phyloP scores from a whole-genome alignment of 2,888 invertebrate genomes.

The Salpingus planirostris region DNA sequence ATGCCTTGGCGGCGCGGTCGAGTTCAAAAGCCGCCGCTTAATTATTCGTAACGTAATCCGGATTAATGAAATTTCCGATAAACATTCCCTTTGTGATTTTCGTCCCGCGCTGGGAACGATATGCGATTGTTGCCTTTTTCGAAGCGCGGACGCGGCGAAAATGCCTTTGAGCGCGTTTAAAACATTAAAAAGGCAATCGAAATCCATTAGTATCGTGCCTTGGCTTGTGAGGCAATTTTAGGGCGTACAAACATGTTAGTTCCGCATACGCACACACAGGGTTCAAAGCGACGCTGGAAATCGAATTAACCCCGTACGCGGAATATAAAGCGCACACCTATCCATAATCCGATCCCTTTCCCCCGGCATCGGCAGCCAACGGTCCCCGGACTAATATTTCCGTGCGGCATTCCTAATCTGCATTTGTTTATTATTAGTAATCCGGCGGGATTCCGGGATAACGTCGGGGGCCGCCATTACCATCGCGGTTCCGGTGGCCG shows the following conservation, averaged over 20 bases:
- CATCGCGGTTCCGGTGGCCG: no score
- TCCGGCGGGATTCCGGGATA: no score
- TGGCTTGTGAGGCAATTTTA: slow-evolving; percentile 25
- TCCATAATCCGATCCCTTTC: slow-evolving; percentile 12
- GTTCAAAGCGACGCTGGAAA: slow-evolving; percentile 26
- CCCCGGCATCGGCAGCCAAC: slow-evolving; percentile 4
- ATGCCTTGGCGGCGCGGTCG: no score
- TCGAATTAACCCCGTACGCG: slow-evolving; percentile 22
- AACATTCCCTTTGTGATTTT: neutral
- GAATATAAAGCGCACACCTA: slow-evolving; percentile 16
- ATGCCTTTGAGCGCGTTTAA: slow-evolving; percentile 21
- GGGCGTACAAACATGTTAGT: slow-evolving; percentile 28
- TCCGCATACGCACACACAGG: slow-evolving; percentile 27
- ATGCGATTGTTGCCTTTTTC: slow-evolving; percentile 12
- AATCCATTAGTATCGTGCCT: slow-evolving; percentile 28
- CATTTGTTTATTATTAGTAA: no score
- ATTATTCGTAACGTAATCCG: no score
- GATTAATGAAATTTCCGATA: slow-evolving; percentile 2
- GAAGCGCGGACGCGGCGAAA: slow-evolving; percentile 5
- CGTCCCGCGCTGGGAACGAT: slow-evolving; percentile 1
- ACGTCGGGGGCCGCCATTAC: no score
- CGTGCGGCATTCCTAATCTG: no score
- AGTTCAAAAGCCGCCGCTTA: no score
- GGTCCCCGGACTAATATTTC: no score
- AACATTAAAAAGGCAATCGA: slow-evolving; percentile 29